Conservation (phyloP, 2,113 vertebrate species). For the Serilophus lunatus region DNA sequence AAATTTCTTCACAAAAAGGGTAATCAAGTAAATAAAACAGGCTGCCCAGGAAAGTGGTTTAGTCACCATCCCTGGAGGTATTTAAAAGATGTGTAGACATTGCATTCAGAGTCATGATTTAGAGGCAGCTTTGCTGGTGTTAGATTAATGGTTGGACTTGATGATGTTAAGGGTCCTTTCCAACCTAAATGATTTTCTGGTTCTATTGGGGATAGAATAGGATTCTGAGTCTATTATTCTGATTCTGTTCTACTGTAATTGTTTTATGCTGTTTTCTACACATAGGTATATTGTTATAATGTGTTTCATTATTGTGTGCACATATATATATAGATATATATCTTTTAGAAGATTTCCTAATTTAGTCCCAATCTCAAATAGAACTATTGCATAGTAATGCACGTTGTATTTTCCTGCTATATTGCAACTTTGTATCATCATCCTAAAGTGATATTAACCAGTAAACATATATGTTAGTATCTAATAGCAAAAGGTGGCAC, state of each 20-base stretch:
- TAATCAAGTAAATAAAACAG: neutral
- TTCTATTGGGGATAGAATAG: no score
- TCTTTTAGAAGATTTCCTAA: neutral
- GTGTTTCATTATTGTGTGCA: neutral
- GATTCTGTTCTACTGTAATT: no score
- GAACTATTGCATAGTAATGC: neutral
- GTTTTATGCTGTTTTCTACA: neutral
- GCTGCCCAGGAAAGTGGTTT: neutral
- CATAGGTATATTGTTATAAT: neutral
- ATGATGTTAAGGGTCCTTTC: neutral
- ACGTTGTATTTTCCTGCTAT: neutral
- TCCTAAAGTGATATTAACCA: neutral
- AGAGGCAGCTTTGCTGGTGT: neutral
- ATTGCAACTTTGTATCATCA: neutral
- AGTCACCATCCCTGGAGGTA: neutral
- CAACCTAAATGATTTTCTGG: neutral
- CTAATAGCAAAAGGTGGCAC: neutral
- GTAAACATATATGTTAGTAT: neutral
- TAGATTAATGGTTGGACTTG: neutral
- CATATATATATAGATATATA: neutral
- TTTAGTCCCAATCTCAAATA: neutral
- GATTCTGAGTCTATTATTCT: no score
- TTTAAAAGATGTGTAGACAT: rapidly evolving
- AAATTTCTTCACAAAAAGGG: neutral
- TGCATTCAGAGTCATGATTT: neutral